phyloP scores from a whole-genome alignment of 2,888 invertebrate genomes.

The Pollenia labialis region DNA sequence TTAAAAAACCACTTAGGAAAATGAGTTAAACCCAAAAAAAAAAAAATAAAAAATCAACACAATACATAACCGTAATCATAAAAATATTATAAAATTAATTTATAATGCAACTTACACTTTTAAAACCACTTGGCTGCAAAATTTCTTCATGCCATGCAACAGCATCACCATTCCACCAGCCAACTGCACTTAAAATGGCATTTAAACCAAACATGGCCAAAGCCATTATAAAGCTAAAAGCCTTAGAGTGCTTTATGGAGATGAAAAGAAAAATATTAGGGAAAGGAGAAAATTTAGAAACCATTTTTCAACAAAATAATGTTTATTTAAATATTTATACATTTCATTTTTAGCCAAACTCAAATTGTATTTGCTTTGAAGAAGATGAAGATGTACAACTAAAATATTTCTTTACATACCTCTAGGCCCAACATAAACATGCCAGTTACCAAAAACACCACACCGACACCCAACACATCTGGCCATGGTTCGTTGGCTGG shows the following conservation, averaged over 20 bases:
- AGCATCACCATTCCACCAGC: constrained; percentile 82
- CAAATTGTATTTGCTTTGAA: constrained; percentile 27
- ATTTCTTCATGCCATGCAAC: constrained; percentile 81
- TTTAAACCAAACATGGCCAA: constrained; percentile 83
- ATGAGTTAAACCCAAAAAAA: not conserved
- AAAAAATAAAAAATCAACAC: too few species aligned
- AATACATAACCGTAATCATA: not conserved
- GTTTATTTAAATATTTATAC: constrained; percentile 47
- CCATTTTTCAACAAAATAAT: constrained; percentile 17
- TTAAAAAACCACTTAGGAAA: not conserved
- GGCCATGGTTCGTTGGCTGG: constrained; percentile 86
- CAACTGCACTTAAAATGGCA: constrained; percentile 82
- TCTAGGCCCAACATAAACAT: constrained; percentile 87
- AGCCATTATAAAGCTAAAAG: constrained; percentile 83
- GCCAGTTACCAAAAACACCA: constrained; percentile 85
- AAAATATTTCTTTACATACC: constrained; percentile 79
- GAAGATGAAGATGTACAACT: not conserved
- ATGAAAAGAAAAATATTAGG: not conserved
- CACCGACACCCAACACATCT: constrained; percentile 86
- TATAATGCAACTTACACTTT: constrained; percentile 78
- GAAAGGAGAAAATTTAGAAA: constrained; percentile 7
- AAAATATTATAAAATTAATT: constrained; percentile 9
- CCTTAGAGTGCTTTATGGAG: constrained; percentile 81
- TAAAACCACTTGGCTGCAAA: constrained; percentile 82
- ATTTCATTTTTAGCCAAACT: not conserved